phyloP scores from a whole-genome alignment of 2,113 vertebrate species.

The Alaudala cheleensis region DNA sequence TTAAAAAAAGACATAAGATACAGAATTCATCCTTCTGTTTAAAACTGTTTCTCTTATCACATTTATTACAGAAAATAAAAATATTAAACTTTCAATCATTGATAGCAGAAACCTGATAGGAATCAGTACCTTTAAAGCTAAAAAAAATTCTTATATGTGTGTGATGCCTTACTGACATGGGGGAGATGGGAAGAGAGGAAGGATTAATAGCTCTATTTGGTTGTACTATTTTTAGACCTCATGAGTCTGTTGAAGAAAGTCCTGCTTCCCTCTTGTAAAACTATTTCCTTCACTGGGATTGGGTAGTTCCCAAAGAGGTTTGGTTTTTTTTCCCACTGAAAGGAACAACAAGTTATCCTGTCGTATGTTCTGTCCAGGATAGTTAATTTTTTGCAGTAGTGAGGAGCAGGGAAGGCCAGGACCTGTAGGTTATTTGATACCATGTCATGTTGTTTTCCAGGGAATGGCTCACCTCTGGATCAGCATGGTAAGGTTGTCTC shows the following conservation, averaged over 20 bases:
- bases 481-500: neutral
- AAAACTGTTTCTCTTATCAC: neutral
- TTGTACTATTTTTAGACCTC: neutral
- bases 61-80: neutral
- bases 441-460: rapidly evolving
- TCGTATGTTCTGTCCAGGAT: neutral
- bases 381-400: neutral
- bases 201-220: neutral
- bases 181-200: neutral
- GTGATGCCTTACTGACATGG: neutral
- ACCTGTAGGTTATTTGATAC: neutral
- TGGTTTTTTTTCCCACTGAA: neutral
- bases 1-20: neutral
- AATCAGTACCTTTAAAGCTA: neutral
- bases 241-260: neutral
- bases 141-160: neutral
- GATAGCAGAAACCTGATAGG: neutral
- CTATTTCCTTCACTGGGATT: neutral
- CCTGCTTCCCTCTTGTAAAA: neutral
- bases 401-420: rapidly evolving
- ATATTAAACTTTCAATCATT: neutral
- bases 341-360: neutral
- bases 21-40: neutral
- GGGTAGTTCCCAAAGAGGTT: neutral
- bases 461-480: neutral